Base-by-base conservation (phyloP, 2,113 vertebrate species). In the Tupaia tana region DNA sequence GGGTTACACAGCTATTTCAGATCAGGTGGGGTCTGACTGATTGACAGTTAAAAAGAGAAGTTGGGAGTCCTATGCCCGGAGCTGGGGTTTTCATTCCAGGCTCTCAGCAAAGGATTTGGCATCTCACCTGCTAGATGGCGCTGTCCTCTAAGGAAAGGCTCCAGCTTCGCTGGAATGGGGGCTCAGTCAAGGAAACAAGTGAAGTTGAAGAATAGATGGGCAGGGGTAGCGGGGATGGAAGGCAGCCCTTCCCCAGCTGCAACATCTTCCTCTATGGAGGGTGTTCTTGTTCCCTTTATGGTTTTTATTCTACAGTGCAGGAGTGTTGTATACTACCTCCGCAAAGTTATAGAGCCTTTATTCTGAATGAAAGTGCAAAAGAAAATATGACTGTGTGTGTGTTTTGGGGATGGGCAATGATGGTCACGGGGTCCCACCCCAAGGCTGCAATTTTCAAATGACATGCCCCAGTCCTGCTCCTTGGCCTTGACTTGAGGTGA, bases 71-170 rank as follows among this genome's bases (percentile, higher is more conserved):
- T 14, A 43, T 27, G 54, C 80, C 31, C 31, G 59, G 9, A 19
- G 70, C 52, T 15, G 24, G 52, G 25, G 7, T 18, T 92, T 86
- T 70, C 59, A 43, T 84, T 77, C 54, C 25, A 6, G 5, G n/a
- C 58, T 20, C 19, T 24, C 11, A 4, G 74, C 15, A 84, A 7
- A 3, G 86, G 66, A 78, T 92, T 94, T 89, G 7, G 54, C 54
- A 75, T 93, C 97, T 96, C 70, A 86, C 95, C 97, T 96, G 96
- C 98, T 98, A 98, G 98, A 97, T 98, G 98, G 98, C 98, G 98
- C 98, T 98, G 98, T 96, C 97, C 96, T 98, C 98, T 97, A 98
- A 97, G 97, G 97, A 98, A 98, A 96, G 86, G 75, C 92, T 7
- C 27, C 43, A 25, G 79, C 67, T 75, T 54, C 0, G 14, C 84